Conservation (phyloP, 1,140 invertebrate species). For the Trachymyrmex cornetzi region DNA sequence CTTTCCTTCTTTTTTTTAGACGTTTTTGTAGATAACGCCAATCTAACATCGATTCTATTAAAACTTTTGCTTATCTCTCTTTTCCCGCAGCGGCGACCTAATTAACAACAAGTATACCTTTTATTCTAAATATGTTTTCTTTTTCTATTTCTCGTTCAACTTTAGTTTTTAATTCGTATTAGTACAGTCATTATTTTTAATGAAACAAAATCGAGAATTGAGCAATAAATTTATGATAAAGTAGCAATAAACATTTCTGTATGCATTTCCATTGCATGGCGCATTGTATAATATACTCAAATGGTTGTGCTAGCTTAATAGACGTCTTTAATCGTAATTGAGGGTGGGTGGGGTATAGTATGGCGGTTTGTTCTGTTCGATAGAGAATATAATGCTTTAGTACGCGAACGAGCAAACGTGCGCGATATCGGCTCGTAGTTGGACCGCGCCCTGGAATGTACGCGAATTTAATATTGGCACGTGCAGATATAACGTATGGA, state of each 20-base stretch:
- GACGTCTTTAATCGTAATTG: slow-evolving; percentile 10
- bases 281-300: background rate
- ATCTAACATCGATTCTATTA: background rate
- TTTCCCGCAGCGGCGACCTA: background rate
- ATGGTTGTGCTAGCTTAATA: background rate
- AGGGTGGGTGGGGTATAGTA: background rate
- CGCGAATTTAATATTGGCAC: slow-evolving; percentile 75
- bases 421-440: slow-evolving; percentile 21
- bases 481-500: slow-evolving; percentile 38
- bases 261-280: background rate
- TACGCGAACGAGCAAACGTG: slow-evolving; percentile 30
- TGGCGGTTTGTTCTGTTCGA: slow-evolving; percentile 28
- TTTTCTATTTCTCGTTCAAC: background rate
- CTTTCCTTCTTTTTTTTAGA: background rate
- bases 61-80: background rate
- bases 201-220: no score
- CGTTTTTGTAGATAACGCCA: background rate
- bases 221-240: background rate
- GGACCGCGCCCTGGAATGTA: slow-evolving; percentile 55
- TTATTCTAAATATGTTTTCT: background rate
- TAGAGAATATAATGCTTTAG: slow-evolving; percentile 36
- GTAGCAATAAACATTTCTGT: background rate
- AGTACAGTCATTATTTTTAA: background rate
- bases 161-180: background rate
- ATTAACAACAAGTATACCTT: background rate